Evolutionary conservation across 2,888 invertebrate genomes (phyloP), one percentile per base, ranked within the genome.

Genomic region (Pseudoips prasinana): DNA sequence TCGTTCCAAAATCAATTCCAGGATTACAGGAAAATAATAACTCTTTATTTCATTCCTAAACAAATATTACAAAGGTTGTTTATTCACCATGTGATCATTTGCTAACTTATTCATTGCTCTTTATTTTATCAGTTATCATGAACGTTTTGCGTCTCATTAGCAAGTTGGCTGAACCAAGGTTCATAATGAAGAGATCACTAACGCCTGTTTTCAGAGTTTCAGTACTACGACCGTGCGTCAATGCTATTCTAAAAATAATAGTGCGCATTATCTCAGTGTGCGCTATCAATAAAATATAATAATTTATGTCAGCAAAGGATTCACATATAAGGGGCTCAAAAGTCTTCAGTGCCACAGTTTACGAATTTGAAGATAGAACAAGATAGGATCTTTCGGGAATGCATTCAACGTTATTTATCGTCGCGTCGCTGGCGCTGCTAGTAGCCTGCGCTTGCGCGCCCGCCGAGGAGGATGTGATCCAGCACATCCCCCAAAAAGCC

Each of bases 351-450:
- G 40, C 23, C 55, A 58, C 62, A 71, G 64, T 73, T 70, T 46
- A 34, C 43, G 39, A 48, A 43, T 35, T 49, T 58, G 51, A 46
- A 60, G 58, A 42, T 52, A 39, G 48, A 65, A 52, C 86, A 87
- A 82, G 60, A 88, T 87, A 68, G 86, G 82, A 82, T 73, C 80
- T 33, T 43, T 80, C 39, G 64, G 70, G 58, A 77, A 88, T 88
- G 88, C 85, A 71, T 77, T 81, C 78, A 66, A 75, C 72, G 58
- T 59, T 80, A 25, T 86, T 83, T 60, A 65, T 69, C 74, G 81
- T 79, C 77, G 86, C 76, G 66, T 84, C 75, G 64, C 47, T 86
- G 63, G 81, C 78, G 78, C 67, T 85, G 72, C 61, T 84, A 45
- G 84, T 73, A 55, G 67, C 56, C 28, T 87, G 80, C 85, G 71